Evolutionary conservation across 2,888 invertebrate species (phyloP), one percentile per base, ranked within the genome.

Genomic region (Herminia tarsipennalis): DNA sequence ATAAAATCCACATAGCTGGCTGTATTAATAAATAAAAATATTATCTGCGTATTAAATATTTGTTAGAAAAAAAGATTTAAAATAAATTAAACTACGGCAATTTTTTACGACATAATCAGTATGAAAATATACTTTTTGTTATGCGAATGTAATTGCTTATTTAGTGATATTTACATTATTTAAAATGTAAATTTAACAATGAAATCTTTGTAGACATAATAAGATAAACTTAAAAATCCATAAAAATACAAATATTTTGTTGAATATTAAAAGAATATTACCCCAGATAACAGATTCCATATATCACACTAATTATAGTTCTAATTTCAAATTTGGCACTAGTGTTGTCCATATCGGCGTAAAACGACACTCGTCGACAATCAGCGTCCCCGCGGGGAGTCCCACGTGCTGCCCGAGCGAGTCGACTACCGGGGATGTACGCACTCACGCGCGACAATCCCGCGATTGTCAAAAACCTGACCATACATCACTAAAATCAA

Each of bases 311-410:
- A 58, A 69, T 66, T 62, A 47, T 51, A 52, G 34, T 27, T 73
- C 52, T 66, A 67, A 71, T 74, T 76, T 69, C 52, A 66, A 75
- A 76, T 70, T 76, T 68, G 56, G 70, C 67, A 71, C 68, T 78
- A 78, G 80, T 78, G 77, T 53, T 83, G 86, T 81, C 83, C 81
- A 82, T 59, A 64, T 66, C 73, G 78, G 81, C 84, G 81, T 83
- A 72, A 88, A 87, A 67, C 82, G 89, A 75, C 89, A 80, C 80
- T 86, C 86, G 88, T 67, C 81, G 73, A 76, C 88, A 85, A 88
- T 90, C 88, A 87, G 38, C 66, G 70, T 62, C 87, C 48, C 89
- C 46, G 75, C 87, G 83, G 89, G 90, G 78, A 57, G 88, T 70
- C 90, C 81, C 87, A 83, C 88, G 89, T 87, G 81, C 81, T 62